Base-by-base conservation (phyloP, 1,140 invertebrate species). In the Pantala flavescens region DNA sequence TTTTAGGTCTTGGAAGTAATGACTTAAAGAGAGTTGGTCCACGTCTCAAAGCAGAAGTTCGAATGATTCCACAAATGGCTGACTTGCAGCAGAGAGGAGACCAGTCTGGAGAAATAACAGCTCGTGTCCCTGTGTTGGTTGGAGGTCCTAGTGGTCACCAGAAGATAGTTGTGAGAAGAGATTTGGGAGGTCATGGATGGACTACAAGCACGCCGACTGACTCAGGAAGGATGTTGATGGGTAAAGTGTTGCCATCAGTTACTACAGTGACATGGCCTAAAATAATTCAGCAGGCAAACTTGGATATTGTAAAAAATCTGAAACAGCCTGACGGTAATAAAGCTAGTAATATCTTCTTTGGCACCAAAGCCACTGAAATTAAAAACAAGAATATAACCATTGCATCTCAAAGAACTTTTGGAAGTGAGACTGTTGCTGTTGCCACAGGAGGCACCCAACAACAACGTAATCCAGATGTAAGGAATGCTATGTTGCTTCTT, bases 401-500 rank as follows among this genome's bases (percentile, higher is more conserved):
- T 19, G 49, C 49, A 63, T 63, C 49, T 63, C n/a, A 16, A 63
- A 21, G 49, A 21, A 63, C 49, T 16, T 21, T 63, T 3, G 49
- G 49, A 19, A 21, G n/a, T 63, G n/a, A 21, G 16, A 63, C 14
- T 16, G 16, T 21, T 63, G 14, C 49, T 63, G n/a, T 21, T 19
- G 14, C 49, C 49, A 63, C 49, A 19, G 16, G 16, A 19, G 49
- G 14, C 16, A 21, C 16, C 16, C 14, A 21, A 16, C 14, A 16
- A 19, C 14, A 16, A 63, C 49, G 16, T 21, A 63, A 63, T 21
- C 49, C 49, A 63, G 49, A 63, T 63, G 49, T 63, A 16, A 63
- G 49, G 49, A 63, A 63, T 63, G 49, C 49, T 63, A 63, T 63
- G 49, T 21, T 63, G n/a, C 49, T 63, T 21, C 49, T 63, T 63